Base-by-base conservation (phyloP, 2,888 invertebrate genomes). In the Drosophila lutescens region DNA sequence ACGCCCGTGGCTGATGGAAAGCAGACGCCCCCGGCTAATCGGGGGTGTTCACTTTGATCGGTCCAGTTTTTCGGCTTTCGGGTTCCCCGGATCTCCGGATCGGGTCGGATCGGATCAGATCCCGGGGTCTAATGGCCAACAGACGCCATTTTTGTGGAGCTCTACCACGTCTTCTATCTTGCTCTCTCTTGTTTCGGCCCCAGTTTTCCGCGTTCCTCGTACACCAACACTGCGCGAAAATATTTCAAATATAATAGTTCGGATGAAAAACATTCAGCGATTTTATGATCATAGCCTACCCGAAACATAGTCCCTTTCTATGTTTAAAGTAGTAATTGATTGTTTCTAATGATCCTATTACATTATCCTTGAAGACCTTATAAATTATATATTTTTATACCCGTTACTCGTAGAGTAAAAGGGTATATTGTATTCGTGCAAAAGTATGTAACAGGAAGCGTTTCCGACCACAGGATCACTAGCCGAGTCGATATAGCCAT, bases 1-100 rank as follows among this genome's bases (percentile, higher is more conserved):
- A 77, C 51, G 76, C 68, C 79, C 87, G 83, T 74, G 79, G 79
- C 75, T 87, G 87, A 83, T 85, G 87, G 76, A 83, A 87, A 85
- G 55, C 83, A 83, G 83, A 85, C 49, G 46, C 77, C 57, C 70
- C 41, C 49, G 12, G 32, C 1, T 15, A 12, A 32, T 17, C 17
- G 47, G 47, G 47, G 30, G 30, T 12, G 17, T 36, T 49, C 32
- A 20, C 66, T 60, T 60, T 60, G 60, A 60, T 67, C 49, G 41
- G 36, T 38, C 20, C 20, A 32, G 43, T 43, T 12, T 36, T 43
- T 9, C 26, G 13, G 36, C 4, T 36, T 43, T 9, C 26, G 13
- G 36, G 49, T 46, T 59, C 34, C 58, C 49, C 32, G 15, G 47
- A 32, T 49, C 41, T 17, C 23, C 32, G 34, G 34, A 50, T 36